These are phyloP conservation scores for Dromius quadrimaculatus DNA, from an alignment of 2,888 invertebrate genomes.

Conservation along the genomic window DNA sequence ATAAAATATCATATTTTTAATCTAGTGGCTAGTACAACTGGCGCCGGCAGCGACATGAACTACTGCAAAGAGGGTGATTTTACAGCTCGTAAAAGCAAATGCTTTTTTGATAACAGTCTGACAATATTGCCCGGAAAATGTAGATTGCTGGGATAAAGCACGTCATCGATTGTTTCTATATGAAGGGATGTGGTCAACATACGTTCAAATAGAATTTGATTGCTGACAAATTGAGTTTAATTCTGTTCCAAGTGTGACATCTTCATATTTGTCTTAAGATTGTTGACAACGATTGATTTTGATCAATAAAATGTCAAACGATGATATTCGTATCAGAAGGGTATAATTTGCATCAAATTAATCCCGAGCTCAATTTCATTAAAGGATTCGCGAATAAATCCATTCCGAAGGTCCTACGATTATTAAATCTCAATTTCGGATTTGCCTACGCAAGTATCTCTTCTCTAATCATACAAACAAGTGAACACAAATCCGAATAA, in stretches of 20 bases:
- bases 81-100: constrained; percentile 45
- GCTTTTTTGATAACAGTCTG: constrained; percentile 41
- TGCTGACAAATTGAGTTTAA: too few relatives aligned
- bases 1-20: constrained; percentile 45
- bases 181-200: neutral
- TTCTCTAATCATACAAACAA: constrained; percentile 23
- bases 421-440: constrained; percentile 29
- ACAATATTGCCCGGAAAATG: constrained; percentile 31
- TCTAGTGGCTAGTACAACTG: constrained; percentile 25
- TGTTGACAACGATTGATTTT: too few relatives aligned
- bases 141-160: constrained; percentile 35
- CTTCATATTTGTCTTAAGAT: too few relatives aligned
- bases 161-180: constrained; percentile 16
- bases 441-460: neutral
- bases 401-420: neutral
- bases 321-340: too few relatives aligned
- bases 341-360: too few relatives aligned
- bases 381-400: too few relatives aligned
- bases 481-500: constrained; percentile 25
- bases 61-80: constrained; percentile 37
- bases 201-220: too few relatives aligned
- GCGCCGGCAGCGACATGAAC: constrained; percentile 24
- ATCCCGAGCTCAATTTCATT: too few relatives aligned
- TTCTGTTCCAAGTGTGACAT: too few relatives aligned
- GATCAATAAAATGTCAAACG: too few relatives aligned